phyloP scores from a whole-genome alignment of 2,113 vertebrate genomes.

The Cygnus atratus region DNA sequence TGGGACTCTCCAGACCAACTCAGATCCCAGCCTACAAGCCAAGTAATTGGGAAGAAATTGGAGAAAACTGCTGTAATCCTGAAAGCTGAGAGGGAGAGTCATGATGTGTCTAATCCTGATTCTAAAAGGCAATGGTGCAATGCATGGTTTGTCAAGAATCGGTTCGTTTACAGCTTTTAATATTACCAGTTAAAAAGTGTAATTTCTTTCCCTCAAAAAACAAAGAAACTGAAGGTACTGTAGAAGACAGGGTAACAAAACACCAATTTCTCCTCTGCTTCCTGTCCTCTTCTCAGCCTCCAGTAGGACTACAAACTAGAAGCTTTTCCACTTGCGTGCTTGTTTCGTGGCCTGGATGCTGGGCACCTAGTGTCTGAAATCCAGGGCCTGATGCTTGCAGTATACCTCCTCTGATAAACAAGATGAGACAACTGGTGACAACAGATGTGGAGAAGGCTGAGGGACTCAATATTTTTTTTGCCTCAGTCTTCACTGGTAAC shows the following conservation, averaged over 20 bases:
- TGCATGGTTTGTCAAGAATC: neutral
- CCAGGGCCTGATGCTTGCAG: neutral
- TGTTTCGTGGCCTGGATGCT: neutral
- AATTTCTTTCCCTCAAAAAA: neutral
- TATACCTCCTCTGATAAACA: too few relatives aligned
- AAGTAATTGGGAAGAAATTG: neutral
- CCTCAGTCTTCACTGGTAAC: too few relatives aligned
- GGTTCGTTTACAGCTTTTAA: neutral
- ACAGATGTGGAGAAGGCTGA: too few relatives aligned
- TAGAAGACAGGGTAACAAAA: neutral
- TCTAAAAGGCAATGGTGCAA: neutral
- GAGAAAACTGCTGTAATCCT: conserved; percentile 12
- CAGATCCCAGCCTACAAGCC: neutral
- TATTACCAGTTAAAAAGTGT: neutral
- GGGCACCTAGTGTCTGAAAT: neutral
- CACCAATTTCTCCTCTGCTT: neutral
- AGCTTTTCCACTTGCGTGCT: neutral
- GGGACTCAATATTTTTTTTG: too few relatives aligned
- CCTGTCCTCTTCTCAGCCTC: neutral
- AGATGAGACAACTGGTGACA: too few relatives aligned
- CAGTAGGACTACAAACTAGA: neutral
- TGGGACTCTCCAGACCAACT: conserved; percentile 53
- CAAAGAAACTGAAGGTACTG: neutral
- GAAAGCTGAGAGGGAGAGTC: neutral
- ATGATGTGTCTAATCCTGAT: neutral